phyloP scores from a whole-genome alignment of 1,140 invertebrate genomes.

The Anoplolepis gracilipes region DNA sequence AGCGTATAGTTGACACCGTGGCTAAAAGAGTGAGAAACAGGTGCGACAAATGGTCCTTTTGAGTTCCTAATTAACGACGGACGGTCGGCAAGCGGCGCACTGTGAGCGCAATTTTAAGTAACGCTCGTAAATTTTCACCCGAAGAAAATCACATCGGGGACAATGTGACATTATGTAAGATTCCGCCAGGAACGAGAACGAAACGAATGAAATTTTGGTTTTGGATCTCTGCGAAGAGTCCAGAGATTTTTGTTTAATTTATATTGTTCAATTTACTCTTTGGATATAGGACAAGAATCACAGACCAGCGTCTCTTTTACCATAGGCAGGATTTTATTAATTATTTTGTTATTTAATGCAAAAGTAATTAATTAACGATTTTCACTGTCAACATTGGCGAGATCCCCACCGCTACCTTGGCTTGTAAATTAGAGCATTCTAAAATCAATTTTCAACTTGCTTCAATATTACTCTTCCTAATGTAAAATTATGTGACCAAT shows the following conservation, averaged over 20 bases:
- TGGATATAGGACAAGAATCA: not conserved
- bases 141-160: not conserved
- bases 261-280: not conserved
- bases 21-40: constrained; percentile 52
- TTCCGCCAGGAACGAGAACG: not conserved
- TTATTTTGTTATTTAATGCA: not conserved
- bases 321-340: constrained; percentile 9
- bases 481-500: not conserved
- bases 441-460: not conserved
- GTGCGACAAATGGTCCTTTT: constrained; percentile 57
- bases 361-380: not conserved
- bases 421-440: not conserved
- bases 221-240: not conserved
- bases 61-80: constrained; percentile 36
- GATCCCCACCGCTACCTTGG: not conserved
- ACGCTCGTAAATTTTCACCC: constrained; percentile 34
- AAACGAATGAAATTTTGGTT: not conserved
- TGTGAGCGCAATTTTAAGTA: constrained; percentile 25
- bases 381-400: not conserved
- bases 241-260: constrained; percentile 23
- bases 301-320: not conserved
- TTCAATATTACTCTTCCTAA: not conserved
- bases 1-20: constrained; percentile 30
- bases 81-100: constrained; percentile 21
- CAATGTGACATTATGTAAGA: not conserved